Evolutionary conservation across 1,140 invertebrate species (phyloP), one percentile per base, ranked within the genome.

Genomic region (Belonocnema kinseyi): DNA sequence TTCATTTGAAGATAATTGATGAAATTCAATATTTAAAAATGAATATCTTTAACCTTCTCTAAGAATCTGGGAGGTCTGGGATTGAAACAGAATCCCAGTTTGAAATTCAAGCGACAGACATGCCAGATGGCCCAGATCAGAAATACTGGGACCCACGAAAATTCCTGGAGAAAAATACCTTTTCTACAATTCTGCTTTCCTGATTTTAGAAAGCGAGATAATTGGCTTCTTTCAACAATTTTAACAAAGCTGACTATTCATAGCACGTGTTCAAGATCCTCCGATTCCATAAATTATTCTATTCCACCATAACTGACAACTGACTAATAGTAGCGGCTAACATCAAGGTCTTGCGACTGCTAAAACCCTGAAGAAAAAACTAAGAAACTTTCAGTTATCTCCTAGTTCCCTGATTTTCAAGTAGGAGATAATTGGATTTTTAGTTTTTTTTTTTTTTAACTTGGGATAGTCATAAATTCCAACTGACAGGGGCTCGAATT

Each of bases 181-280:
- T 77, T 77, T 73, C 56, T 5, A 12, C 12, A 13, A 19, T 86
- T 70, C 77, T 87, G 72, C 17, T 33, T 50, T 16, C 77, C 79
- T 77, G 74, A 77, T 85, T 76, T 78, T 74, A 76, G 33, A 77
- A 21, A 75, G 33, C 56, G 16, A 61, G 58, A 76, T 85, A 86
- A 87, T 85, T 82, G 76, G 72, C 77, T 82, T 70, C 53, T 82
- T 75, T 76, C 58, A 73, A 71, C 74, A 61, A 80, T 79, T 70
- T 66, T 58, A 72, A 66, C 61, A 66, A 66, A 66, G 26, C 61
- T 66, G 26, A 66, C 61, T 40, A 66, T 40, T 66, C 21, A 16
- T 16, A 16, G 14, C 13, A n/a, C 58, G 50, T 19, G 72, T 11
- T 73, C 33, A 19, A 56, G 40, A n/a, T 51, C 8, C 51, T 73